These are phyloP conservation scores for Lordiphosa mommai DNA, from an alignment of 1,140 invertebrate genomes.

Conservation along the genomic window DNA sequence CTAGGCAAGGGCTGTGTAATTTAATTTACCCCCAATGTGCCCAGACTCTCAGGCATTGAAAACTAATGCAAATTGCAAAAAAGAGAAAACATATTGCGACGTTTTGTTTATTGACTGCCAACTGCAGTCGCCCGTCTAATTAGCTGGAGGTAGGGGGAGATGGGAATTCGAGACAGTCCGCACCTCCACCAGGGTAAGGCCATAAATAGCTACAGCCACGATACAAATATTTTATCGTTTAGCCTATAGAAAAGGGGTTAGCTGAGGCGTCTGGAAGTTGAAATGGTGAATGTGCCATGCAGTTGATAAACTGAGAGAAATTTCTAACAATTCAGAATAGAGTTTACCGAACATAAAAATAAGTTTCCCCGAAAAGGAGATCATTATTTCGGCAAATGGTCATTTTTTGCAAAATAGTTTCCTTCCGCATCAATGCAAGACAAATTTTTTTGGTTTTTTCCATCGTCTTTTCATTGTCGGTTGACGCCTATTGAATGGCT, in stretches of 20 bases:
- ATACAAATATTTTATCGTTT: slow-evolving; percentile 30
- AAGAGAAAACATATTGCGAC: slow-evolving; percentile 31
- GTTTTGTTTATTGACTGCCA: slow-evolving; percentile 61
- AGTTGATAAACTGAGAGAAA: slow-evolving; percentile 4
- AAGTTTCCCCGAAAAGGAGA: too few species aligned
- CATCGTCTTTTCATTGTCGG: too few species aligned
- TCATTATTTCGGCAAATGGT: too few species aligned
- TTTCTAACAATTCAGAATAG: too few species aligned
- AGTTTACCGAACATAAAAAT: too few species aligned
- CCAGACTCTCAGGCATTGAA: slow-evolving; percentile 19
- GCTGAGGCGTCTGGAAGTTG: neutral
- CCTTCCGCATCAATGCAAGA: too few species aligned
- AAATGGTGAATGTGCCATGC: slow-evolving; percentile 1
- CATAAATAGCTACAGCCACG: slow-evolving; percentile 58
- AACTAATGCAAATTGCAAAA: slow-evolving; percentile 55
- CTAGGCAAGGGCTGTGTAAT: slow-evolving; percentile 12
- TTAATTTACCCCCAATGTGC: slow-evolving; percentile 54
- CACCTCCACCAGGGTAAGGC: slow-evolving; percentile 36
- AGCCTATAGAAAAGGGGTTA: neutral
- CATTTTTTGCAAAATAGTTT: too few species aligned
- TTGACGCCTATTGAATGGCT: too few species aligned
- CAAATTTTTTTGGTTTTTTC: too few species aligned
- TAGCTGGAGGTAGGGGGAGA: slow-evolving; percentile 3
- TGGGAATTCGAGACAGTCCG: slow-evolving; percentile 6
- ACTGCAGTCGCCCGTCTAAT: slow-evolving; percentile 43